Evolutionary conservation across 2,113 vertebrate genomes (phyloP), one percentile per base, ranked within the genome.

Genomic region (Probosciger aterrimus): DNA sequence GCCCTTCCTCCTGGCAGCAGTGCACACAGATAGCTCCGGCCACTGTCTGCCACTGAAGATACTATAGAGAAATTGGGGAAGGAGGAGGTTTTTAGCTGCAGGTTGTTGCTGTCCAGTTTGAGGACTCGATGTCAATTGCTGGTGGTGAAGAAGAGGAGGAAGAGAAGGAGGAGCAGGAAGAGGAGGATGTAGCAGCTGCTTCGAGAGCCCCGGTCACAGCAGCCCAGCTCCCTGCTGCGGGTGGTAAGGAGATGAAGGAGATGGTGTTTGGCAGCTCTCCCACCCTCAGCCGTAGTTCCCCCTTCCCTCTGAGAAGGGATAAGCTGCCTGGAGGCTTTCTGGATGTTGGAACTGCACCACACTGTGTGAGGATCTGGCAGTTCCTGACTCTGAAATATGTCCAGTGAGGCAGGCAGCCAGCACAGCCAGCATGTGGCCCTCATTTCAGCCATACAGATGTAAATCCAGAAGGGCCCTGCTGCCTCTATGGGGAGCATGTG

Each of bases 121-220:
- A 71, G 92, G 62, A 4, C 35, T 53, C 3, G 4, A 23, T 59
- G 60, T 8, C 28, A 19, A 24, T 53, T 49, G 65, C n/a, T 67
- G 57, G 10, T 13, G 6, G 20, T 31, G 46, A 43, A 37, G 55
- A 69, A 16, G n/a, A 74, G 8, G 27, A 82, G 11, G 23, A 71
- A 30, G 16, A 74, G 39, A 31, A 65, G 27, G 14, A 46, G 7
- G 25, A 84, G 14, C 22, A 79, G 60, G 3, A 43, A 17, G 19
- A 78, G 20, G 31, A 57, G 8, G 50, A 79, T 52, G 25, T 5
- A 5, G 37, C 47, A 30, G 28, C 19, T 27, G 20, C 47, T 68
- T 20, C 2, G 1, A 27, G 12, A 60, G 10, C 25, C 19, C 33
- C 0, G 0, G 37, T 9, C 3, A 6, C 57, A 67, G 52, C 59